phyloP scores from a whole-genome alignment of 2,797 vertebrate genomes.

The Anisognathus igniventris region DNA sequence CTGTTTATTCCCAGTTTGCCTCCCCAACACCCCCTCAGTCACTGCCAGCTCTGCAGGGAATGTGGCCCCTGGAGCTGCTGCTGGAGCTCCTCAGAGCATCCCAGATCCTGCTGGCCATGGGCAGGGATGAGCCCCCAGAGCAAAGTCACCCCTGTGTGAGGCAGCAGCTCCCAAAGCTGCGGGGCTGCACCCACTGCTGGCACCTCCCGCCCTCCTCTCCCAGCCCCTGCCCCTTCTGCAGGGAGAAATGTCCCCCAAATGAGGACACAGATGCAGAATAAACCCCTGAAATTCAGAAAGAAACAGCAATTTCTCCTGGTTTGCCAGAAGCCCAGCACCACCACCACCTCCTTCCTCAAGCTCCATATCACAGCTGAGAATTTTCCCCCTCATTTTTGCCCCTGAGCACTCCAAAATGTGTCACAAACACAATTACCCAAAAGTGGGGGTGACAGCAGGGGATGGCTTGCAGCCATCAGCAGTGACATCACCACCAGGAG shows the following conservation, averaged over 20 bases:
- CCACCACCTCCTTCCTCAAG: neutral
- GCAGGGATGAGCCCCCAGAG: fast-evolving
- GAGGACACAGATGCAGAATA: neutral
- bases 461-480: neutral
- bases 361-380: neutral
- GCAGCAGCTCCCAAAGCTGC: neutral
- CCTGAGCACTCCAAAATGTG: neutral
- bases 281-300: neutral
- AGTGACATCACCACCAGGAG: neutral
- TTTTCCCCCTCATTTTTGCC: neutral
- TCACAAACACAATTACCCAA: fast-evolving
- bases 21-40: neutral
- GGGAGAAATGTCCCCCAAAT: neutral
- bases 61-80: neutral
- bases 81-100: neutral
- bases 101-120: fast-evolving
- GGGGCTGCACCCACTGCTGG: neutral
- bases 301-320: neutral
- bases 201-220: neutral
- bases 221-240: neutral
- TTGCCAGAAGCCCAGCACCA: neutral
- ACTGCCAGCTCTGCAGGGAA: neutral
- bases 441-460: neutral
- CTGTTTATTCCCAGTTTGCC: neutral
- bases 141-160: fast-evolving